Percentiles rank a stretch among this genome's conserved stretches.
phyloP scores from a whole-genome alignment of 2,797 vertebrate species.

The Gymnothorax javanicus region DNA sequence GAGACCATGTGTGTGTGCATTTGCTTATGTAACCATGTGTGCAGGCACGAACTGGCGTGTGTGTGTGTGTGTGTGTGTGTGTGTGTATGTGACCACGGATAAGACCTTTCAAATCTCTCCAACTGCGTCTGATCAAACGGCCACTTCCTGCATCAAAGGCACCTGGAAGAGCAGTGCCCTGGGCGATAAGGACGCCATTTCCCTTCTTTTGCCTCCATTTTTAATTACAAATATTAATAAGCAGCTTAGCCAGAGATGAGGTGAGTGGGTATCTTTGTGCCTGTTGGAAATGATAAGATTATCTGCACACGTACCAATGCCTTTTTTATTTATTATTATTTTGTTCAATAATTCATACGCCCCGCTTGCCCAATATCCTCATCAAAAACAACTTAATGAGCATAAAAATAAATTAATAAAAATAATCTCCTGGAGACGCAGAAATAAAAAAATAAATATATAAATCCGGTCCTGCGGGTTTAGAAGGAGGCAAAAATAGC shows the following conservation, averaged over 20 bases:
- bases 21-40: too few species aligned
- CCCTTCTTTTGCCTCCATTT: conserved; percentile 56
- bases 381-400: conserved; percentile 53
- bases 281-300: conserved; percentile 69
- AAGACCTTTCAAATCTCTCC: conserved; percentile 58
- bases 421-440: conserved; percentile 49
- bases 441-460: conserved; percentile 47
- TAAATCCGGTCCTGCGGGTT: conserved; percentile 49
- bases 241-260: conserved; percentile 67
- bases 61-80: background rate
- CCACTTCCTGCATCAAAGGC: conserved; percentile 63
- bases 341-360: conserved; percentile 68
- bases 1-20: conserved; percentile 4
- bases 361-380: conserved; percentile 53
- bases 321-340: conserved; percentile 56
- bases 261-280: conserved; percentile 56
- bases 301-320: conserved; percentile 58
- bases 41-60: too few species aligned
- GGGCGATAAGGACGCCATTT: conserved; percentile 65
- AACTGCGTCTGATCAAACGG: conserved; percentile 68
- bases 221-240: conserved; percentile 77
- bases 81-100: conserved; percentile 47
- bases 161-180: conserved; percentile 61
- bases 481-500: conserved; percentile 34
- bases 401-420: conserved; percentile 53